Base-by-base conservation (phyloP, 2,888 invertebrate species). In the Pinctada fucata region DNA sequence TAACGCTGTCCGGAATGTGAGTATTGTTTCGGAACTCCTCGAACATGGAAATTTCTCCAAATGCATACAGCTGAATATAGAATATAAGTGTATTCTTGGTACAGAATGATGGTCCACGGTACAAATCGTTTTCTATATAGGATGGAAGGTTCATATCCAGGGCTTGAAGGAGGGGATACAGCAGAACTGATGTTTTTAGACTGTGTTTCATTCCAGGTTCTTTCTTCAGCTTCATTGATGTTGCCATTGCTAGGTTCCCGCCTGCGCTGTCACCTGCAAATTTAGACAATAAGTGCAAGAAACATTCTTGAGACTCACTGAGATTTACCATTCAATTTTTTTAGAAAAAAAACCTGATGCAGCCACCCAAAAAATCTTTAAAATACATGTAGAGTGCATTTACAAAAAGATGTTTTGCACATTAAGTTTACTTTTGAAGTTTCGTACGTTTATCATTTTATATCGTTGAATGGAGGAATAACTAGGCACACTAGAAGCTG, bases 91-190 rank as follows among this genome's bases (percentile, higher is more conserved):
- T 65, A 6, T 82, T 67, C 70, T 82, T 83, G 16, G 76, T 79
- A 0, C 83, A 51, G 31, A 79, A 65, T 3, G 83, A 80, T n/a
- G 85, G 82, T 13, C 84, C 63, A 16, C 66, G 66, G 31, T 66
- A 49, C 10, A 50, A 5, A 1, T 65, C 49, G 58, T 75, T 13
- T 47, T 51, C 48, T 5, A 80, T 31, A 79, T 90, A 86, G 5
- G 85, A 83, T 2, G 89, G 88, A 16, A 88, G 83, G 75, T 87
- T 85, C 77, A 92, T 90, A 78, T 91, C 90, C 80, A 92, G 87
- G n/a, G 88, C 83, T 70, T 86, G 86, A 0, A 86, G 78, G 3
- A 76, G 80, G 1, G 85, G 86, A 65, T 86, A 85, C 64, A 85
- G 80, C 5, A 86, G 67, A 0, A 82, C 76, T 68, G 84, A 82